Base-by-base conservation (phyloP, 2,113 vertebrate genomes). In the Odobenus rosmarus region DNA sequence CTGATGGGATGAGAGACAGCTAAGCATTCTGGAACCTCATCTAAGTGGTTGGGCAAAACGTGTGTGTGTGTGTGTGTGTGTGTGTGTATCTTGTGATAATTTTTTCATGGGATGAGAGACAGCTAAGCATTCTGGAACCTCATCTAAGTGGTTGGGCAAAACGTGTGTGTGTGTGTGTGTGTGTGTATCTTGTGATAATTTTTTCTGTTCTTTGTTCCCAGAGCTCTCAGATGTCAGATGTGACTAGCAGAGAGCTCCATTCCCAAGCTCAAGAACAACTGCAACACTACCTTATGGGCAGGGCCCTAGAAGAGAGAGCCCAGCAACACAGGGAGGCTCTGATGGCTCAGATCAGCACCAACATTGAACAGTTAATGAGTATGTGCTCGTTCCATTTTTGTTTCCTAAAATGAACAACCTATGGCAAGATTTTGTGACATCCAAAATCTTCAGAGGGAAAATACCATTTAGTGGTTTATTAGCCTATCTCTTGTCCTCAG, bases 281-380 rank as follows among this genome's bases (percentile, higher is more conserved):
- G 74, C 98, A 98, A 4, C 98, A 99, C 89, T 99, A 99, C 96
- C 98, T 99, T 86, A 93, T 98, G 98, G 98, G 97, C 49, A 98
- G 98, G 96, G 98, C 97, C 21, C 89, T 98, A 53, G 98, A 99
- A 92, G 98, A 96, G 79, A 98, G 98, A 94, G 98, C 98, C 28
- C 97, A 98, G 0, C 99, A 99, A 94, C 99, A 99, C 86, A 99
- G 99, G 91, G 98, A 99, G 64, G 98, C 99, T 0, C 97, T 99
- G 31, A 98, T 99, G 79, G 99, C 98, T 85, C 99, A 99, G 98
- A 99, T 99, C 98, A 99, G 98, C 98, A 99, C 99, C 0, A 99
- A 99, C 71, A 95, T 99, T 96, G 99, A 99, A 97, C 99, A 99
- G 88, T 97, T 99, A 93, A 99, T 99, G 98, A 99, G 99, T 99